Conservation (phyloP, 92 coral and sea anemone species). For the Blastomussa wellsi region DNA sequence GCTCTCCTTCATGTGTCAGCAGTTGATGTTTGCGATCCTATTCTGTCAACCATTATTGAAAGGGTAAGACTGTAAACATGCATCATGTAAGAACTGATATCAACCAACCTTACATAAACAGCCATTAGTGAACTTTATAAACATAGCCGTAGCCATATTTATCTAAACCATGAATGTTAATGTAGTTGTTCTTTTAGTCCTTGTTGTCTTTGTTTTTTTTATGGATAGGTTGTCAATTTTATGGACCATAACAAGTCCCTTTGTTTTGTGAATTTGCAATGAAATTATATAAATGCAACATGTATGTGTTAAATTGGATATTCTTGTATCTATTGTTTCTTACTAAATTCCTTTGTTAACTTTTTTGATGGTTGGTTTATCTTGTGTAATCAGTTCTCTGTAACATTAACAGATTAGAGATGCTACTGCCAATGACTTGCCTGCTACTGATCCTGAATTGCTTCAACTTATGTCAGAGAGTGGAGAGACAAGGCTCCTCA, state of each 20-base stretch:
- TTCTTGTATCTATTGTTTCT: constrained; percentile 8
- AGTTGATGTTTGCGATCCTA: constrained; percentile 23
- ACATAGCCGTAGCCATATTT: constrained; percentile 22
- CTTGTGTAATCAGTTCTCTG: constrained; percentile 17
- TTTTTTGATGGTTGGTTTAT: constrained; percentile 14
- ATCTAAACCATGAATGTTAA: constrained; percentile 19
- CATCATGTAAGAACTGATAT: not conserved
- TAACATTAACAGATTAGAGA: constrained; percentile 24
- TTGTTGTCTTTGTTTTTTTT: constrained; percentile 3
- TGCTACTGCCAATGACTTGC: constrained; percentile 27
- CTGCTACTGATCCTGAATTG: constrained; percentile 20
- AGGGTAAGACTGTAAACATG: constrained; percentile 19
- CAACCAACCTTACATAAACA: constrained; percentile 16
- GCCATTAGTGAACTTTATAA: constrained; percentile 1
- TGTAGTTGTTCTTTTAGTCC: not conserved
- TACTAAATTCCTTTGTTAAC: constrained; percentile 6
- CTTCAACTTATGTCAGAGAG: constrained; percentile 17
- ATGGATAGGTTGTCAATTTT: constrained; percentile 12
- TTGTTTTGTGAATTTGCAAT: constrained; percentile 27
- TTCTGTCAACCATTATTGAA: constrained; percentile 8
- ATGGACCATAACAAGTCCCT: constrained; percentile 16
- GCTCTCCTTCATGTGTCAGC: constrained; percentile 49
- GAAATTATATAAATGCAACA: constrained; percentile 14
- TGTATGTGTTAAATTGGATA: constrained; percentile 6
- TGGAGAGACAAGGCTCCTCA: constrained; percentile 44